These are phyloP conservation scores for Chironomus riparius DNA, from an alignment of 2,888 invertebrate genomes.

Conservation along the genomic window DNA sequence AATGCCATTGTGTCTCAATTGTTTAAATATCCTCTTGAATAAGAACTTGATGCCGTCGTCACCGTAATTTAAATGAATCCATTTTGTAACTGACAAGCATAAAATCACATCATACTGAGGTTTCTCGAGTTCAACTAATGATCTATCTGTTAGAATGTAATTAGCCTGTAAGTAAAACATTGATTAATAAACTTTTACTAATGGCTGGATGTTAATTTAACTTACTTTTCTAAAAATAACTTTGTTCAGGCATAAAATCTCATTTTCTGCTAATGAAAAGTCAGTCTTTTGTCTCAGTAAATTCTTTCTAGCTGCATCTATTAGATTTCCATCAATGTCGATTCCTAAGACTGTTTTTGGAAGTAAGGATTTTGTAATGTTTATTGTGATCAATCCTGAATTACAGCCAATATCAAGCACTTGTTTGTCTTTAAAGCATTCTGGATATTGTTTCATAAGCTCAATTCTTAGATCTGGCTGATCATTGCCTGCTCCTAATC, in stretches of 20 bases:
- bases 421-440: constrained; percentile 62
- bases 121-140: constrained; percentile 58
- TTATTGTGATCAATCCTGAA: constrained; percentile 69
- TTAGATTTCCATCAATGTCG: constrained; percentile 72
- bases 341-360: constrained; percentile 66
- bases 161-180: constrained; percentile 61
- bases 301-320: constrained; percentile 35
- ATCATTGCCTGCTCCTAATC: neutral
- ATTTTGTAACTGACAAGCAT: constrained; percentile 80
- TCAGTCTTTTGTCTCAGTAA: neutral
- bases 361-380: constrained; percentile 60
- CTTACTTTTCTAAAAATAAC: constrained; percentile 3
- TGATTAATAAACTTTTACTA: neutral
- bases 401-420: constrained; percentile 86
- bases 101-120: constrained; percentile 75
- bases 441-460: constrained; percentile 51
- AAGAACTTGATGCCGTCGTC: constrained; percentile 73
- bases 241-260: neutral
- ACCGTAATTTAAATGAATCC: constrained; percentile 85
- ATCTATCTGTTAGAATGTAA: constrained; percentile 69
- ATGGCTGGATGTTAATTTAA: neutral
- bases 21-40: constrained; percentile 68
- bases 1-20: constrained; percentile 66
- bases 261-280: neutral
- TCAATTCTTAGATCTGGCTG: constrained; percentile 55